phyloP scores from a whole-genome alignment of 35 echinoderm and acorn worm genomes.

The Patiria miniata region DNA sequence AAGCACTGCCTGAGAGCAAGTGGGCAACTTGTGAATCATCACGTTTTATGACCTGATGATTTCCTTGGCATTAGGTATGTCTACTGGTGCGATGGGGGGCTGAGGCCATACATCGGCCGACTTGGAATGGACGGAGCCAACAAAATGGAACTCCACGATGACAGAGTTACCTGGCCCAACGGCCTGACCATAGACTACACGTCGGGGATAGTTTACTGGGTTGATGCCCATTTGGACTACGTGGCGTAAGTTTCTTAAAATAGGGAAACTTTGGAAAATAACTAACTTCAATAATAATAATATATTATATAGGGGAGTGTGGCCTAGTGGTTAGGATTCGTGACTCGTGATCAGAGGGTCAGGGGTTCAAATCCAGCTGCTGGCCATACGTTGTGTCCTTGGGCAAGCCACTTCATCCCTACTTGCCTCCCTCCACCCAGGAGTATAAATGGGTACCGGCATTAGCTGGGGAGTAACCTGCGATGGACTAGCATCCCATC shows the following conservation, averaged over 20 bases:
- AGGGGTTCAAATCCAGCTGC: too few species aligned
- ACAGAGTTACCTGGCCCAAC: constrained; percentile 86
- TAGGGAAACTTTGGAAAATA: too few species aligned
- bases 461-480: too few species aligned
- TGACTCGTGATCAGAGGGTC: too few species aligned
- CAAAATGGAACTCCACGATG: constrained; percentile 46
- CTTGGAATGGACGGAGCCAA: constrained; percentile 78
- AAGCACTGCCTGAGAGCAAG: neutral
- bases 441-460: too few species aligned
- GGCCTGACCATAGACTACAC: constrained; percentile 85
- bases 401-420: too few species aligned
- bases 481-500: too few species aligned
- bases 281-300: too few species aligned
- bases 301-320: too few species aligned
- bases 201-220: constrained; percentile 77
- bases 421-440: too few species aligned
- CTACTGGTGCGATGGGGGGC: constrained; percentile 97
- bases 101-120: constrained; percentile 75
- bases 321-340: too few species aligned
- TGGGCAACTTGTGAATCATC: neutral
- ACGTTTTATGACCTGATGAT: constrained; percentile 11
- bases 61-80: constrained; percentile 51
- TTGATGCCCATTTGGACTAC: constrained; percentile 81
- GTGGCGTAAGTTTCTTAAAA: constrained; percentile 63
- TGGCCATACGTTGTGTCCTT: too few species aligned